Conservation (phyloP, 2,888 invertebrate genomes). For the Eudemis profundana region DNA sequence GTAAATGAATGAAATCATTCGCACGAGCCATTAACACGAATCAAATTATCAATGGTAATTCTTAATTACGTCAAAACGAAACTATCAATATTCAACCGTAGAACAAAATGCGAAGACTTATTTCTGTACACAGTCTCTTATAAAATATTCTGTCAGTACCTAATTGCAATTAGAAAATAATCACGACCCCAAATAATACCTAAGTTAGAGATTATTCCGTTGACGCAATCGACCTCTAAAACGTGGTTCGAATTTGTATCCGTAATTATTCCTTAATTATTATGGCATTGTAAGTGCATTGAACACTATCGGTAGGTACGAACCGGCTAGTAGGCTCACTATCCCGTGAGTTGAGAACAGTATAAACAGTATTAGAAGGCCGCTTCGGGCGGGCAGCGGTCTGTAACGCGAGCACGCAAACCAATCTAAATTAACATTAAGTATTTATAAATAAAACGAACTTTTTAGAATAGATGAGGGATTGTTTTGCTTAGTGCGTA, state of each 20-base stretch:
- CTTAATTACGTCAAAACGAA: neutral
- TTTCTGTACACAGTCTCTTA: neutral
- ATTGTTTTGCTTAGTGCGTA: neutral
- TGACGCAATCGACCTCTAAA: constrained; percentile 55
- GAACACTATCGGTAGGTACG: constrained; percentile 59
- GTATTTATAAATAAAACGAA: constrained; percentile 8
- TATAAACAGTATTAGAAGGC: constrained; percentile 70
- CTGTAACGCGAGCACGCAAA: constrained; percentile 54
- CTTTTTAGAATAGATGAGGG: neutral
- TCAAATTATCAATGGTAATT: neutral
- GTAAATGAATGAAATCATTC: constrained; percentile 2
- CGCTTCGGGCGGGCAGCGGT: constrained; percentile 72
- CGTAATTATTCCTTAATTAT: constrained; percentile 77
- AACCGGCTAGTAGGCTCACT: constrained; percentile 75
- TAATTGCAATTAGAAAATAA: constrained; percentile 17
- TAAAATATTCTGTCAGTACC: neutral
- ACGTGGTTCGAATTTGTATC: constrained; percentile 61
- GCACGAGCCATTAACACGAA: constrained; percentile 3
- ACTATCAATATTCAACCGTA: neutral
- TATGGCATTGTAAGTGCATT: constrained; percentile 76
- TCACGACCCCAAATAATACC: constrained; percentile 16
- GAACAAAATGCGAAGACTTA: neutral
- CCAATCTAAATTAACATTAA: constrained; percentile 10
- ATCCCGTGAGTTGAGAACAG: constrained; percentile 67
- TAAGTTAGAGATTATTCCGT: constrained; percentile 24